Base-by-base conservation (phyloP, 2,113 vertebrate genomes). In the Clupea harengus region DNA sequence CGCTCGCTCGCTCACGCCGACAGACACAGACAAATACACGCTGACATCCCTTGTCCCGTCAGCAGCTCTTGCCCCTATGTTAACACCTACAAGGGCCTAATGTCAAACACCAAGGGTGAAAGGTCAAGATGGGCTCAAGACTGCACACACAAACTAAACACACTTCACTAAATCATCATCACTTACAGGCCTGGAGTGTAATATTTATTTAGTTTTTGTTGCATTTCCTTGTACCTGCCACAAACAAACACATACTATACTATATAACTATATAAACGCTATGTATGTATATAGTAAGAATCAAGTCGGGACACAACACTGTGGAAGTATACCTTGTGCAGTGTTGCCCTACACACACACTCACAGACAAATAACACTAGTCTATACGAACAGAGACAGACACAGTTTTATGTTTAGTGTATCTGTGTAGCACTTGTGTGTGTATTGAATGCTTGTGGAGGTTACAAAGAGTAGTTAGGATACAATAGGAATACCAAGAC, bases 1-100 rank as follows among this genome's bases (percentile, higher is more conserved):
- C 90, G 87, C 90, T 90, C 88, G 86, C 90, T 87, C 6, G 44
- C 83, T 8, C 18, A 80, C 39, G 28, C 67, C 78, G 6, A 83
- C 39, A 64, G 54, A 67, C 0, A 60, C 83, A 13, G 28, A 39
- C 28, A 78, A 78, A 15, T 11, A 78, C 13, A 78, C 72, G 13
- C 28, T 78, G 81, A 15, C 6, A 52, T 84, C 82, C 20, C 49
- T 64, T 28, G 82, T 39, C 47, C 78, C 60, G 80, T 86, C 81
- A 84, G 52, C 45, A 20, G 3, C 50, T 82, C 80, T 32, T 80
- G 85, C 86, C 83, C 82, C 82, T 47, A 6, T 78, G 54, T 88
- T 84, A 84, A 82, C 85, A 86, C 47, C 83, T 45, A 49, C 60
- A 64, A 88, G 52, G 82, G 39, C 85, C 80, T 82, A 46, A 84